A percentile compares a stretch with the other conserved stretches of the same genome.
These are phyloP conservation scores for Procambarus clarkii DNA, from an alignment of 1,140 invertebrate genomes.

Conservation along the genomic window DNA sequence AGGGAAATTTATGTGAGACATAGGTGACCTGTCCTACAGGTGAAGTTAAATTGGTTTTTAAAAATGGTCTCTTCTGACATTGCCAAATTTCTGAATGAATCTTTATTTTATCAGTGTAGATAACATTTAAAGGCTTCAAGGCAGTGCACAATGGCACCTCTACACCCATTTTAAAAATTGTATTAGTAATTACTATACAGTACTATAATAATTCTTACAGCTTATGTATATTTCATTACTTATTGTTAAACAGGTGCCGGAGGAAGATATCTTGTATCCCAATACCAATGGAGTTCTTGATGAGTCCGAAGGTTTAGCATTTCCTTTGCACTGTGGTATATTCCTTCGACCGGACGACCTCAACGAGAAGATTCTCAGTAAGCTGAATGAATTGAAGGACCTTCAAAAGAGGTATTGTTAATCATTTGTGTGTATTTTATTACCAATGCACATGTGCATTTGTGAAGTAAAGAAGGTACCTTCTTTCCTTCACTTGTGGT, in stretches of 20 bases:
- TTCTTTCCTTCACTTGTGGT: not conserved
- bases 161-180: too few species aligned
- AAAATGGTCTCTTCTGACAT: too few species aligned
- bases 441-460: not conserved
- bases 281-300: not conserved
- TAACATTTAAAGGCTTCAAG: too few species aligned
- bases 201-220: too few species aligned
- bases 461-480: not conserved
- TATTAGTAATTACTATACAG: too few species aligned
- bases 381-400: not conserved
- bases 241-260: not conserved
- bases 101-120: too few species aligned
- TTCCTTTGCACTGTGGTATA: not conserved
- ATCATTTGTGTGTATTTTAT: not conserved
- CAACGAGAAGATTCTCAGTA: not conserved
- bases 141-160: too few species aligned
- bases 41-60: too few species aligned
- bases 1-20: too few species aligned
- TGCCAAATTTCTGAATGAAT: too few species aligned
- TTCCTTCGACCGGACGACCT: not conserved
- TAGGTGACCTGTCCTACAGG: too few species aligned
- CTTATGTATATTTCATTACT: too few species aligned
- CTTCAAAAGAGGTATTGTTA: not conserved
- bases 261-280: not conserved
- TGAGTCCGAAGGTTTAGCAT: not conserved